Conservation (phyloP, 1,140 invertebrate species). For the Drosophila willistoni region DNA sequence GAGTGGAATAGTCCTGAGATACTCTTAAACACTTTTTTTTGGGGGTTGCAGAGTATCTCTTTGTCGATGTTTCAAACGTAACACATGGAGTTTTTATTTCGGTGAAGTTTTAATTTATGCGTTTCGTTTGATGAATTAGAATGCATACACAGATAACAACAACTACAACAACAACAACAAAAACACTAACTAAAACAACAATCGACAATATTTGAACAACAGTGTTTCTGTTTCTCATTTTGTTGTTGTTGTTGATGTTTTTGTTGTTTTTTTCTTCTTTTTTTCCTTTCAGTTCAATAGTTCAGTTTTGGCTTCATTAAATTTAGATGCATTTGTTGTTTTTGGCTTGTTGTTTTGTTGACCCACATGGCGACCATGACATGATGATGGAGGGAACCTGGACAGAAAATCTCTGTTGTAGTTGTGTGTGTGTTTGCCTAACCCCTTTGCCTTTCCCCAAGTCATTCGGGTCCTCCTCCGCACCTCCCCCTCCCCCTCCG, state of each 20-base stretch:
- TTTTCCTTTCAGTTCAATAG: conserved; percentile 10
- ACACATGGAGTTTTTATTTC: background rate
- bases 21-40: background rate
- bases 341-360: conserved; percentile 8
- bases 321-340: conserved; percentile 12
- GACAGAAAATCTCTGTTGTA: conserved; percentile 9
- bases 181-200: conserved; percentile 8
- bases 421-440: conserved; percentile 3
- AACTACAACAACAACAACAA: conserved; percentile 23
- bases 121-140: conserved; percentile 14
- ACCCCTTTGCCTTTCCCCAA: background rate
- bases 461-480: too few species aligned
- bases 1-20: background rate
- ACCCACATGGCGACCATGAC: conserved; percentile 12
- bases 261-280: background rate
- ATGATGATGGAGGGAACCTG: conserved; percentile 1
- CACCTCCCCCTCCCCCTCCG: background rate
- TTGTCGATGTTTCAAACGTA: background rate
- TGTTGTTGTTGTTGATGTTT: too few species aligned
- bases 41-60: background rate
- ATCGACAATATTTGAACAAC: conserved; percentile 3
- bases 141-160: conserved; percentile 6
- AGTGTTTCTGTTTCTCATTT: conserved; percentile 3
- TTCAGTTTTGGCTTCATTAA: conserved; percentile 14
- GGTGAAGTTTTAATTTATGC: background rate